Percentiles rank a stretch among this genome's conserved stretches.
These are phyloP conservation scores for Cantharis nigra DNA, from an alignment of 2,888 invertebrate genomes.

Conservation along the genomic window DNA sequence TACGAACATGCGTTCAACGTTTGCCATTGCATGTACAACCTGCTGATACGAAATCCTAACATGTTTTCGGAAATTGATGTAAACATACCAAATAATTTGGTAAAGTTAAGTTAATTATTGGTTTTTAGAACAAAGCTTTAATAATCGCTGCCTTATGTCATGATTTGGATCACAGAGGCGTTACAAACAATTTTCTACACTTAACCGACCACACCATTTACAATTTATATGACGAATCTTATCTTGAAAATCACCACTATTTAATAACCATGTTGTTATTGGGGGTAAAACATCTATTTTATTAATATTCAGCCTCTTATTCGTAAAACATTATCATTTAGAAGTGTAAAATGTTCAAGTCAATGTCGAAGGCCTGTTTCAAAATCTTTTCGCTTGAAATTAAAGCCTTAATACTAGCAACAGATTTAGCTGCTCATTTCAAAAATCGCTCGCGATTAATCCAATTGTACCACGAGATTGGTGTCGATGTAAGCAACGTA, in stretches of 20 bases:
- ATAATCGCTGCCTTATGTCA: constrained; percentile 65
- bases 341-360: constrained; percentile 60
- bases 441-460: constrained; percentile 59
- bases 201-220: constrained; percentile 61
- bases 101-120: background rate
- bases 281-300: constrained; percentile 52
- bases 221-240: constrained; percentile 62
- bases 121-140: constrained; percentile 58
- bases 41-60: constrained; percentile 58
- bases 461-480: constrained; percentile 57
- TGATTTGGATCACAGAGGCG: constrained; percentile 67
- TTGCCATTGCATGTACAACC: constrained; percentile 64
- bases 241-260: constrained; percentile 66
- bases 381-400: constrained; percentile 59
- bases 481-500: constrained; percentile 59
- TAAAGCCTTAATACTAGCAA: constrained; percentile 63
- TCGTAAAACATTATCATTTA: constrained; percentile 39
- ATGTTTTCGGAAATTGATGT: constrained; percentile 60
- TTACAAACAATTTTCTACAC: constrained; percentile 65
- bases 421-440: constrained; percentile 64
- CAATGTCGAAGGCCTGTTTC: constrained; percentile 53
- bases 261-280: constrained; percentile 62
- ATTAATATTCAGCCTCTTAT: background rate
- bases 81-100: constrained; percentile 5
- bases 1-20: constrained; percentile 68